These are phyloP conservation scores for Cyrtonyx montezumae DNA, from an alignment of 2,113 vertebrate genomes.

Conservation along the genomic window DNA sequence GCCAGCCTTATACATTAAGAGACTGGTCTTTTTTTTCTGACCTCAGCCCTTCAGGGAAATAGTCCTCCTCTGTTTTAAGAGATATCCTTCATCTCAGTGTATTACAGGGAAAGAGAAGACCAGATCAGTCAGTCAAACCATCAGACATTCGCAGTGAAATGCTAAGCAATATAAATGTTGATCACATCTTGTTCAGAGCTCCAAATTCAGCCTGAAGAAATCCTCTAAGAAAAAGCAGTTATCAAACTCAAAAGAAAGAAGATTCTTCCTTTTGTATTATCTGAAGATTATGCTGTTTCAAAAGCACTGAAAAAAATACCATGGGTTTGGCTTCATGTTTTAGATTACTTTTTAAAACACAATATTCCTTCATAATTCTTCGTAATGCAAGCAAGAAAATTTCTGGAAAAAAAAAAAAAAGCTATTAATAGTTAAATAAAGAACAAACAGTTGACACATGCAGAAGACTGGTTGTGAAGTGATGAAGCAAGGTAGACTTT, in stretches of 20 bases:
- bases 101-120: background rate
- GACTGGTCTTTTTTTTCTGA: background rate
- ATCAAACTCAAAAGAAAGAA: background rate
- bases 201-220: constrained; percentile 19
- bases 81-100: background rate
- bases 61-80: background rate
- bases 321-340: background rate
- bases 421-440: background rate
- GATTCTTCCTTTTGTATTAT: background rate
- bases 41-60: fast-evolving
- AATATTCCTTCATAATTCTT: background rate
- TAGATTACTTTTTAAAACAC: background rate
- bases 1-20: background rate
- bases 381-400: background rate
- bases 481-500: background rate
- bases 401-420: background rate
- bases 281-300: background rate
- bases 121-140: background rate
- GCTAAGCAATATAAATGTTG: background rate
- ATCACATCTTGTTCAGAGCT: background rate
- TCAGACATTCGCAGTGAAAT: background rate
- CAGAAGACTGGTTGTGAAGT: background rate
- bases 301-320: background rate
- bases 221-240: background rate
- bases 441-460: background rate